These are phyloP conservation scores for Habrosyne pyritoides DNA, from an alignment of 2,888 invertebrate species.

Conservation along the genomic window DNA sequence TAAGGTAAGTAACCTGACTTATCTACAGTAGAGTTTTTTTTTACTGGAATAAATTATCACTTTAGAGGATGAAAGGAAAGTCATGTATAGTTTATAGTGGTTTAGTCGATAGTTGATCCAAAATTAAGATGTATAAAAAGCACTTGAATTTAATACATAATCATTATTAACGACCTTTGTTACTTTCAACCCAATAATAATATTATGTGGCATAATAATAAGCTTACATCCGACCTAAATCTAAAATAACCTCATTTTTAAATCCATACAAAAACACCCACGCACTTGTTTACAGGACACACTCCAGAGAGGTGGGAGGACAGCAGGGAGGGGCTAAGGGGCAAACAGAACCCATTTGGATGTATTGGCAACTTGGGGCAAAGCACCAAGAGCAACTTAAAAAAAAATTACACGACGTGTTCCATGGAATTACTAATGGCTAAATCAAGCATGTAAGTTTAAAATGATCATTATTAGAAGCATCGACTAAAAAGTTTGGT, in stretches of 20 bases:
- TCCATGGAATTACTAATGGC: no score
- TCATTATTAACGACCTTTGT: background rate
- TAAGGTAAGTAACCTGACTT: no score
- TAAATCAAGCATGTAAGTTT: no score
- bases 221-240: conserved; percentile 42
- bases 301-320: conserved; percentile 21
- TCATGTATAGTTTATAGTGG: no score
- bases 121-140: background rate
- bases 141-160: background rate
- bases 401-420: no score
- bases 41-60: no score
- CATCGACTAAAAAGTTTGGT: no score
- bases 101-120: background rate
- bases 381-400: no score
- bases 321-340: conserved; percentile 15
- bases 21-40: no score
- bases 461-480: no score
- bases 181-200: conserved; percentile 1
- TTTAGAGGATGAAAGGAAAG: no score
- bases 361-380: background rate
- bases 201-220: background rate
- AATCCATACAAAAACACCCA: conserved; percentile 57
- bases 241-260: conserved; percentile 58
- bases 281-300: conserved; percentile 63
- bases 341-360: conserved; percentile 7